Evolutionary conservation across 2,113 vertebrate genomes (phyloP).

Genomic region (Austrofundulus limnaeus): DNA sequence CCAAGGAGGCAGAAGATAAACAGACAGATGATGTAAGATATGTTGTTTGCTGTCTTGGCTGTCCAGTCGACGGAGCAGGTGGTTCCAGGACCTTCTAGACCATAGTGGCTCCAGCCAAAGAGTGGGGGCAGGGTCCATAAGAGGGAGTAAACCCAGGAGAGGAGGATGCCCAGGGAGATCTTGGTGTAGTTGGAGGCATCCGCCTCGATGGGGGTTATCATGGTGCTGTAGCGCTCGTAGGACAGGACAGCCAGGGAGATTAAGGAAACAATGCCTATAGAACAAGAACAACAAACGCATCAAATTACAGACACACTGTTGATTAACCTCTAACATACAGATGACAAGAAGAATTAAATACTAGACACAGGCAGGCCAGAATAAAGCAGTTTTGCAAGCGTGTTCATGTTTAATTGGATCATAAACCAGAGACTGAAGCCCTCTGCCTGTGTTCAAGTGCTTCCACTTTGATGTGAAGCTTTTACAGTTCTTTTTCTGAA

Average conservation of each 20-base stretch:
- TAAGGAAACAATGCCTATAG: conserved; percentile 81
- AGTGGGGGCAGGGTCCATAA: conserved; percentile 81
- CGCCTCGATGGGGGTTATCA: conserved; percentile 76
- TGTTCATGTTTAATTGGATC: conserved; percentile 12
- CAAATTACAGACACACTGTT: background rate
- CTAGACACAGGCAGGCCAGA: background rate
- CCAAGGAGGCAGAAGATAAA: conserved; percentile 83
- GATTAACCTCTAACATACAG: background rate
- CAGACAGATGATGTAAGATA: conserved; percentile 83
- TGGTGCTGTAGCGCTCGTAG: conserved; percentile 82
- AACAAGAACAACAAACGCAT: background rate
- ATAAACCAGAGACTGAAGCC: conserved; percentile 11
- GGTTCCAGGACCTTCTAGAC: conserved; percentile 82
- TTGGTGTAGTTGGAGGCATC: conserved; percentile 83
- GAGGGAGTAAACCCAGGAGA: conserved; percentile 83
- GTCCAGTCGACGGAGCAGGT: conserved; percentile 85
- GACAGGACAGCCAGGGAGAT: conserved; percentile 84
- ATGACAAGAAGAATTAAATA: background rate
- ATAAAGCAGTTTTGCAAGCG: background rate
- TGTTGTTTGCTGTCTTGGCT: conserved; percentile 75
- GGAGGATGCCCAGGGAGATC: conserved; percentile 69
- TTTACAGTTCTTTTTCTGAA: background rate
- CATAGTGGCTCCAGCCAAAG: conserved; percentile 84
- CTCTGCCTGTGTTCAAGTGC: conserved; percentile 13
- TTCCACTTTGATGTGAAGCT: conserved; percentile 10